Evolutionary conservation across 2,888 invertebrate genomes (phyloP).

Genomic region (Lapara coniferarum): DNA sequence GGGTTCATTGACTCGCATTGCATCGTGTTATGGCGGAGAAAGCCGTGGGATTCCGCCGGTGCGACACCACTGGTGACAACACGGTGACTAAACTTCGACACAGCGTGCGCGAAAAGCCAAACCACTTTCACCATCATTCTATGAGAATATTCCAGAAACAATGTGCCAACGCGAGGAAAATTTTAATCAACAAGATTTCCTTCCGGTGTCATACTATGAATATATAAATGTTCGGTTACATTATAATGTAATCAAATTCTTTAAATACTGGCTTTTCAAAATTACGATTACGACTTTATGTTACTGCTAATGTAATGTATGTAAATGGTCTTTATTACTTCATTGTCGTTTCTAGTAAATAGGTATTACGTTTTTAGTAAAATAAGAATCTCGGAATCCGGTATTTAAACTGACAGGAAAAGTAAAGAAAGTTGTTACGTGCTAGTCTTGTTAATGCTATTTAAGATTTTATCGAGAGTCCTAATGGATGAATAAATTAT

Average conservation of each 20-base stretch:
- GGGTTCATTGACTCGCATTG: constrained; percentile 30
- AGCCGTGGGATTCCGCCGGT: constrained; percentile 27
- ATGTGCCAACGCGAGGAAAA: constrained; percentile 28
- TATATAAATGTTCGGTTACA: not conserved
- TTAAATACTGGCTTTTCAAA: not conserved
- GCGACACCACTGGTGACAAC: constrained; percentile 15
- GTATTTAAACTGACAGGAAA: no score
- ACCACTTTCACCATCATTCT: constrained; percentile 47
- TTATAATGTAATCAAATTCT: not conserved
- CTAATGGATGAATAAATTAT: no score
- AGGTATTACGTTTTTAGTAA: no score
- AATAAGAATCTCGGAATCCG: no score
- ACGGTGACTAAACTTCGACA: constrained; percentile 1
- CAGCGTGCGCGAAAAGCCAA: constrained; percentile 15
- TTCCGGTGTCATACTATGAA: constrained; percentile 20
- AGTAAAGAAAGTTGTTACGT: no score
- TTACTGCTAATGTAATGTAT: not conserved
- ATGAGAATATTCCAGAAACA: constrained; percentile 34
- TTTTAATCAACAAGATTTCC: constrained; percentile 20
- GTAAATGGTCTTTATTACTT: not conserved
- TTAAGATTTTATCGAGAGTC: no score
- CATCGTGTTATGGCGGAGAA: constrained; percentile 28
- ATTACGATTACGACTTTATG: not conserved
- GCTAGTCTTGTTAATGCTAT: no score
- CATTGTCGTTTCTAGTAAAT: no score